These are phyloP conservation scores for Channallabes apus DNA, from an alignment of 2,797 vertebrate genomes.

Conservation along the genomic window DNA sequence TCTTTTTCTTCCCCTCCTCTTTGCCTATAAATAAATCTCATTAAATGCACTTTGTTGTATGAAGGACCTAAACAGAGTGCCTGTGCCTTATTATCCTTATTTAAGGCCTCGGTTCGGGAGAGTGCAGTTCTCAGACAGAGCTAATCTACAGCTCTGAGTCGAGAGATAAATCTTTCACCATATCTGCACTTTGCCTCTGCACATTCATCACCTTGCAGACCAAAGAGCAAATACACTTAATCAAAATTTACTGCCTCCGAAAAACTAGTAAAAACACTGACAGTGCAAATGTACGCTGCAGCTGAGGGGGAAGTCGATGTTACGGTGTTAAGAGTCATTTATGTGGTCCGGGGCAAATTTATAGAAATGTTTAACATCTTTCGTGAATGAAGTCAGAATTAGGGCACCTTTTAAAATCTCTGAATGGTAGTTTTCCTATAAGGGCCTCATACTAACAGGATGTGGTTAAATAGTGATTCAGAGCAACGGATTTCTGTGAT, in stretches of 20 bases:
- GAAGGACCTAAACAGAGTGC: neutral
- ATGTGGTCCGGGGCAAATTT: neutral
- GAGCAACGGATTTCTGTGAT: neutral
- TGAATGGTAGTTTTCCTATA: neutral
- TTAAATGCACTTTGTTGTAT: slow-evolving; percentile 21
- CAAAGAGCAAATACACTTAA: slow-evolving; percentile 36
- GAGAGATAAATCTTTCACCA: slow-evolving; percentile 33
- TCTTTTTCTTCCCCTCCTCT: neutral
- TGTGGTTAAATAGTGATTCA: neutral
- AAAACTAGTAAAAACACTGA: slow-evolving; percentile 21
- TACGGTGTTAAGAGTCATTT: neutral
- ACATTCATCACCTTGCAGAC: slow-evolving; percentile 26
- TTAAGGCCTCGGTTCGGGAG: slow-evolving; percentile 1
- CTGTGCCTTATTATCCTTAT: slow-evolving; percentile 30
- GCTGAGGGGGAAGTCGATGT: neutral
- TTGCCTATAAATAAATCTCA: slow-evolving; percentile 3
- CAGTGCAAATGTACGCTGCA: neutral
- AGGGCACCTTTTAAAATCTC: slow-evolving; percentile 10
- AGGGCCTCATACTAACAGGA: neutral
- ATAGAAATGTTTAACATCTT: neutral
- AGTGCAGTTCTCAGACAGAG: neutral
- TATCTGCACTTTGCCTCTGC: slow-evolving; percentile 16
- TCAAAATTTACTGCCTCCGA: slow-evolving; percentile 32
- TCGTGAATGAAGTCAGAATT: neutral
- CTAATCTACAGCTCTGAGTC: slow-evolving; percentile 34